Percentiles rank a stretch among this genome's conserved stretches.
Evolutionary conservation across 2,113 vertebrate genomes (phyloP).

Genomic region (Myiozetetes cayanensis): DNA sequence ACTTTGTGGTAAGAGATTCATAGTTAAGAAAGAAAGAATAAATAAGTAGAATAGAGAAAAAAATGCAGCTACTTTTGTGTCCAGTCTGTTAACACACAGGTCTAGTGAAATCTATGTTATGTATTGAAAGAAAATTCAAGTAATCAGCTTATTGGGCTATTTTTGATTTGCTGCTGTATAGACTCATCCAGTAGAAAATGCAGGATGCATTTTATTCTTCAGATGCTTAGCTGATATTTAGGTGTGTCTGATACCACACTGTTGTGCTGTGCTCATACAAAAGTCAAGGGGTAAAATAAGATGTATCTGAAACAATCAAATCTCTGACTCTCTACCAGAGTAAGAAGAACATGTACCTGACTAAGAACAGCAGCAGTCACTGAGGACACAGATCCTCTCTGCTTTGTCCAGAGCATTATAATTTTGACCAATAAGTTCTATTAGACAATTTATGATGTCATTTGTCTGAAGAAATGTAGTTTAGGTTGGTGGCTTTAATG

Average conservation of each 20-base stretch:
- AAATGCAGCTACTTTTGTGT: neutral
- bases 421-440: neutral
- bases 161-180: neutral
- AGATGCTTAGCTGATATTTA: neutral
- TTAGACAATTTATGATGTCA: neutral
- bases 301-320: neutral
- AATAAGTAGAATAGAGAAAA: neutral
- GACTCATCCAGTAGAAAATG: neutral
- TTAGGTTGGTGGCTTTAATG: neutral
- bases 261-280: neutral
- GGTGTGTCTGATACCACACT: neutral
- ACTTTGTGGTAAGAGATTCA: constrained; percentile 77
- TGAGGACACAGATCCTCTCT: neutral
- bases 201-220: neutral
- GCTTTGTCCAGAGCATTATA: neutral
- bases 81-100: neutral
- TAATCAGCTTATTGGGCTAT: neutral
- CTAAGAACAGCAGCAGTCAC: neutral
- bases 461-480: neutral
- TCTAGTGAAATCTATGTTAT: neutral
- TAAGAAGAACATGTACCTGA: neutral
- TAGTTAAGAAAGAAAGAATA: neutral
- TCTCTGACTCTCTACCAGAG: neutral
- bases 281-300: neutral
- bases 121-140: neutral